Base-by-base conservation (phyloP, 2,797 vertebrate genomes). In the Enoplosus armatus region DNA sequence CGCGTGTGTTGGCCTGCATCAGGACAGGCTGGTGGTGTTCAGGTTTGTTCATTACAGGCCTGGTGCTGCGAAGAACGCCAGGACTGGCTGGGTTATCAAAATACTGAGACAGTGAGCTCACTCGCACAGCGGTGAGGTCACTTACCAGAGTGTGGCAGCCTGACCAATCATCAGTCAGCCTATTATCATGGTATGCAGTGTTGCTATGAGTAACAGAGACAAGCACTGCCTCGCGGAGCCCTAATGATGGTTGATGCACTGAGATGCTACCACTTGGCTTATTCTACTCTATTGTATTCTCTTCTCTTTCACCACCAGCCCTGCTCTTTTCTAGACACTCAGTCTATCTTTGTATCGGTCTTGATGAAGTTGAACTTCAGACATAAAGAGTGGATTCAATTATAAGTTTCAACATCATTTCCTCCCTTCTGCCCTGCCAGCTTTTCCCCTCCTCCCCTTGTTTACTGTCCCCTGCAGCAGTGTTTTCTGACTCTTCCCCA, bases 181-280 rank as follows among this genome's bases (percentile, higher is more conserved):
- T 87, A 91, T 92, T 93, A 93, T 93, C 92, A 81, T 89, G 90
- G 93, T 89, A 92, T 93, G 91, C 87, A 89, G 90, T 89, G 94
- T 94, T 94, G 94, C 94, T 87, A 93, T 94, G 94, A 93, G 94
- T 94, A 93, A 94, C 93, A 70, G 90, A 90, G 90, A 85, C 89
- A 85, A 89, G 90, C 84, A 62, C 85, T 63, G 85, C 88, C 82
- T 88, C 53, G 41, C 63, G 0, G 84, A 88, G 85, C 84, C 78
- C 78, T 89, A 89, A 92, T 80, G 87, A 90, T 81, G 89, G 78
- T 87, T 85, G 71, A 84, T 82, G 80, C 76, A 68, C 77, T 62
- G 78, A 82, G 87, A 91, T 87, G 82, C 83, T 78, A 58, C 77
- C 45, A 75, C 86, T 81, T 73, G 51, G 68, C 53, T 60, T 43